Conservation (phyloP, 2,113 vertebrate species). For the Pomatorhinus ruficollis region DNA sequence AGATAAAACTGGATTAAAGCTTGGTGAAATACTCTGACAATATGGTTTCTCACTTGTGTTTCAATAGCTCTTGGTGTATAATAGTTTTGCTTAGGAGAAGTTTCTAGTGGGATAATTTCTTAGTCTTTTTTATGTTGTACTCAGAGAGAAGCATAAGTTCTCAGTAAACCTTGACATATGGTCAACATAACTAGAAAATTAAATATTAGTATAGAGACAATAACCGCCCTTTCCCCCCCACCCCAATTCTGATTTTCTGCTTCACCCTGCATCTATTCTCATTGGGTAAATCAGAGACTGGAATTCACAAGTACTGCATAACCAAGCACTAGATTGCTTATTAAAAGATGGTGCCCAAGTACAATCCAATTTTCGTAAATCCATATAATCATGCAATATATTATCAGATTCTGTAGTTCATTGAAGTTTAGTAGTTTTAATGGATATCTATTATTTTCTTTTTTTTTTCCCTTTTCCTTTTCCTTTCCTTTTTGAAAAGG, state of each 20-base stretch:
- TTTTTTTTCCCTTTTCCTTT: accelerated
- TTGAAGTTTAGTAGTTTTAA: neutral
- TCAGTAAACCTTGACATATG: neutral
- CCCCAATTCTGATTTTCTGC: neutral
- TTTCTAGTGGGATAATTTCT: neutral
- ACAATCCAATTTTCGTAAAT: neutral
- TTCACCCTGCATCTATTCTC: neutral
- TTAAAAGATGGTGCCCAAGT: neutral
- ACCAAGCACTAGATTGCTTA: neutral
- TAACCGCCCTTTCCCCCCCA: too few species aligned
- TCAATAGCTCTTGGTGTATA: neutral
- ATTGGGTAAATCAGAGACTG: neutral
- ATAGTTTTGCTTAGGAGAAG: neutral
- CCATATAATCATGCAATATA: neutral
- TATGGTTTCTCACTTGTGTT: neutral
- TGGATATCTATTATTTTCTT: neutral
- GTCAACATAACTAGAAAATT: neutral
- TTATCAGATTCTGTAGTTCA: neutral
- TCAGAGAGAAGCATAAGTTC: neutral
- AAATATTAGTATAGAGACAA: neutral
- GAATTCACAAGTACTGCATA: neutral
- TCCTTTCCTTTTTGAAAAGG: neutral
- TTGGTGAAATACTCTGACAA: neutral
- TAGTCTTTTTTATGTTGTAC: neutral
- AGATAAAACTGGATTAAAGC: neutral